phyloP scores from a whole-genome alignment of 2,797 vertebrate genomes.

The Neosalanx taihuensis region DNA sequence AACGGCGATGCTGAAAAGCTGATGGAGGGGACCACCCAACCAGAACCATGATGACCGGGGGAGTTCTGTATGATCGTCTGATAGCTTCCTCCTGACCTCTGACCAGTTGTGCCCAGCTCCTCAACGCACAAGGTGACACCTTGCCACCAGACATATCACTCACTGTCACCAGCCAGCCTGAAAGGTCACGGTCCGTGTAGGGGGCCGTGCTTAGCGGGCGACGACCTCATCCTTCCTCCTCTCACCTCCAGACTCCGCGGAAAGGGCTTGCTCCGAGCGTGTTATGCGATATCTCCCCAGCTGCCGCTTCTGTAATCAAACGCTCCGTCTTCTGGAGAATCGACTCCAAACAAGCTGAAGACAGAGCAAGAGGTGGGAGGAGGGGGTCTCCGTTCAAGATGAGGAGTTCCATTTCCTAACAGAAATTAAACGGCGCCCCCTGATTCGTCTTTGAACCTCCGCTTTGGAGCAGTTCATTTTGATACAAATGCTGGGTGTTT shows the following conservation, averaged over 20 bases:
- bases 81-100: constrained; percentile 36
- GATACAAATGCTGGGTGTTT: not conserved
- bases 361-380: not conserved
- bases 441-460: not conserved
- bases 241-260: constrained; percentile 45
- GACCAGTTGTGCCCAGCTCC: constrained; percentile 40
- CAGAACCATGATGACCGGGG: constrained; percentile 25
- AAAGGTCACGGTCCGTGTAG: constrained; percentile 60
- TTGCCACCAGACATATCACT: constrained; percentile 54
- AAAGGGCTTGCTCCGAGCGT: constrained; percentile 22
- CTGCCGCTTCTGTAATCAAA: constrained; percentile 50
- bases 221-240: constrained; percentile 34
- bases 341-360: not conserved
- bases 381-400: not conserved
- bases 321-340: constrained; percentile 38
- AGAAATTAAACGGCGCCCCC: not conserved
- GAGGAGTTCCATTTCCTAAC: not conserved
- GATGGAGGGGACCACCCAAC: constrained; percentile 64
- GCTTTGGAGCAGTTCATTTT: not conserved
- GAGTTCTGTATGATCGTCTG: constrained; percentile 42
- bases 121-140: constrained; percentile 63
- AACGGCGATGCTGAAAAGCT: constrained; percentile 36
- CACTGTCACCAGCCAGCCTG: constrained; percentile 54
- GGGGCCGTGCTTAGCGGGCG: constrained; percentile 34
- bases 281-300: constrained; percentile 61